Evolutionary conservation across 2,113 vertebrate genomes (phyloP).

Genomic region (Ia io): DNA sequence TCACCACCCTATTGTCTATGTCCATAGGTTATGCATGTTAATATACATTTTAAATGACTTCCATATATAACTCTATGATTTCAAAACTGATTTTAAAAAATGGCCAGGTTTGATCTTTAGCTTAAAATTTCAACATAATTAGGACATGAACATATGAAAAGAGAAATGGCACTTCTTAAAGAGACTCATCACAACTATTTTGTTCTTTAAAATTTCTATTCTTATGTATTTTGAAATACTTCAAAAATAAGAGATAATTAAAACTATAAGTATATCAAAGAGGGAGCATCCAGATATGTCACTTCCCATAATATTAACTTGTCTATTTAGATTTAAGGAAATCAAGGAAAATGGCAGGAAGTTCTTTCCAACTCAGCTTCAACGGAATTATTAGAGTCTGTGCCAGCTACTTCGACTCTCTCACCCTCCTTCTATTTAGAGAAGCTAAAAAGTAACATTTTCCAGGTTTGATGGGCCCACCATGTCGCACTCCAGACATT

Average conservation of each 20-base stretch:
- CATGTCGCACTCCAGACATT: background rate
- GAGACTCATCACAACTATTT: background rate
- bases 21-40: no score
- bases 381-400: background rate
- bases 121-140: background rate
- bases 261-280: background rate
- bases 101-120: background rate
- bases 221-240: background rate
- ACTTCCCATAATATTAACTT: background rate
- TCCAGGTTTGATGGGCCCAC: background rate
- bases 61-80: background rate
- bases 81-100: background rate
- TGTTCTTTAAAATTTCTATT: background rate
- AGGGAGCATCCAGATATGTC: background rate
- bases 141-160: background rate
- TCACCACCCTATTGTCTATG: no score
- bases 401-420: background rate
- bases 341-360: background rate
- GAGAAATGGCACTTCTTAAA: background rate
- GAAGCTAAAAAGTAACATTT: background rate
- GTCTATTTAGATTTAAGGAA: conserved; percentile 9
- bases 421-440: background rate
- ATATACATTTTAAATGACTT: background rate
- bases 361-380: background rate
- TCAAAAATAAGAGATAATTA: background rate